These are phyloP conservation scores for Ursus arctos DNA, from an alignment of 2,113 vertebrate genomes.

Conservation along the genomic window DNA sequence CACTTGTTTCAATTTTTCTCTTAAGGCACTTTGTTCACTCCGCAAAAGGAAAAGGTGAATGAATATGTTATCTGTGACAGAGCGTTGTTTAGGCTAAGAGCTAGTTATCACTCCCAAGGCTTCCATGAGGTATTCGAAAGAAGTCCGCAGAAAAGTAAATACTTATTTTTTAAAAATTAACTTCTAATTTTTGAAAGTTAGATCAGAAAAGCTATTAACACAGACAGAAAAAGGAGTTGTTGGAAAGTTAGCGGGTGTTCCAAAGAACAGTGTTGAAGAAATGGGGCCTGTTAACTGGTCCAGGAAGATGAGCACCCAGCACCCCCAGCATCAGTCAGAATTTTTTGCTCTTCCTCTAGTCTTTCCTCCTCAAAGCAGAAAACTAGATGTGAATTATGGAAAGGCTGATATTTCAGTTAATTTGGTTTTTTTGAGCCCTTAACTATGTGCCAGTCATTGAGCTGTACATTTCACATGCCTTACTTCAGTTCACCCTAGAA, in stretches of 20 bases:
- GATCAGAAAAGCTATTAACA: neutral
- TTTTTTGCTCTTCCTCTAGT: neutral
- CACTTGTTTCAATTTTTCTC: neutral
- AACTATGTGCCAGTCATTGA: neutral
- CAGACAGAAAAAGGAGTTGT: neutral
- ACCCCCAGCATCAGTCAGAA: no score
- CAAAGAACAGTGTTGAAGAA: neutral
- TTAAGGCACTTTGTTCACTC: neutral
- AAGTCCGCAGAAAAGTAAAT: neutral
- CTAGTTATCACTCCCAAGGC: neutral
- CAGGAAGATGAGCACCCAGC: neutral
- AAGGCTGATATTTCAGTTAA: neutral
- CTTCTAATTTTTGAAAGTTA: conserved; percentile 41
- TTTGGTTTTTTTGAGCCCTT: neutral
- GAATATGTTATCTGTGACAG: neutral
- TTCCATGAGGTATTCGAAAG: neutral
- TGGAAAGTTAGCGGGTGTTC: neutral
- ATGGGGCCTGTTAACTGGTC: neutral
- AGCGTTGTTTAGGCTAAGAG: neutral
- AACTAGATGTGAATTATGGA: neutral
- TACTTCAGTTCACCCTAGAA: neutral
- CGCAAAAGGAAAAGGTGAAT: neutral
- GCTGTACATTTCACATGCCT: neutral
- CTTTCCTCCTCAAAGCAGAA: conserved; percentile 4
- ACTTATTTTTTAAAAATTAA: neutral